These are phyloP conservation scores for Cheilosia vulpina DNA, from an alignment of 2,888 invertebrate species.

Conservation along the genomic window DNA sequence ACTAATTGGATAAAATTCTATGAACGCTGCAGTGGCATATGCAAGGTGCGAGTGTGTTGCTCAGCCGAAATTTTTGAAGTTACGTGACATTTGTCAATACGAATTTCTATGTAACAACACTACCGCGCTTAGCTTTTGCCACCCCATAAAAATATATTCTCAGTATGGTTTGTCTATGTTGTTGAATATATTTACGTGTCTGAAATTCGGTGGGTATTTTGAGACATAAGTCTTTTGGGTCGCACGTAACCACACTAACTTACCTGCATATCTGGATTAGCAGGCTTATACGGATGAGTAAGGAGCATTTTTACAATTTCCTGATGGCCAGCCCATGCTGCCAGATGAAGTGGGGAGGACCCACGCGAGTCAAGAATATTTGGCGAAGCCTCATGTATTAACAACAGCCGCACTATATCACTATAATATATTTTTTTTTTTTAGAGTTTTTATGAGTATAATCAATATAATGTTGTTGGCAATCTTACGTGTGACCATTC, in stretches of 20 bases:
- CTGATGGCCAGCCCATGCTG: constrained; percentile 96
- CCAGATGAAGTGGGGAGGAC: constrained; percentile 95
- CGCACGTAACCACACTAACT: constrained; percentile 76
- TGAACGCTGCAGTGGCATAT: too few species aligned
- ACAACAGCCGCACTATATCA: constrained; percentile 92
- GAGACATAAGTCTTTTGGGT: too few species aligned
- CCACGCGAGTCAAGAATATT: constrained; percentile 95
- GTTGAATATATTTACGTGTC: too few species aligned
- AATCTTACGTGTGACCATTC: constrained; percentile 93
- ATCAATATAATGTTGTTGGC: not conserved
- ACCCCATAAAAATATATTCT: too few species aligned
- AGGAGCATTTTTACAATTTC: constrained; percentile 94
- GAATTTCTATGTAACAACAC: too few species aligned
- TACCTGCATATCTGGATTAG: constrained; percentile 93
- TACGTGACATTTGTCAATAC: too few species aligned
- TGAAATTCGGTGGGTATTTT: too few species aligned
- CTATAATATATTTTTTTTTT: constrained; percentile 79
- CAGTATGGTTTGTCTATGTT: too few species aligned
- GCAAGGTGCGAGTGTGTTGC: too few species aligned
- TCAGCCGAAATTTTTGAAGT: too few species aligned
- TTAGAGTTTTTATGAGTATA: not conserved
- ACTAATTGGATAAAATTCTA: too few species aligned
- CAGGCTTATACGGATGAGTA: constrained; percentile 91
- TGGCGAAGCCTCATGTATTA: constrained; percentile 92
- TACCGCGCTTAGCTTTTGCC: too few species aligned